Conservation (phyloP, 2,113 vertebrate genomes). For the Hyla sarda region DNA sequence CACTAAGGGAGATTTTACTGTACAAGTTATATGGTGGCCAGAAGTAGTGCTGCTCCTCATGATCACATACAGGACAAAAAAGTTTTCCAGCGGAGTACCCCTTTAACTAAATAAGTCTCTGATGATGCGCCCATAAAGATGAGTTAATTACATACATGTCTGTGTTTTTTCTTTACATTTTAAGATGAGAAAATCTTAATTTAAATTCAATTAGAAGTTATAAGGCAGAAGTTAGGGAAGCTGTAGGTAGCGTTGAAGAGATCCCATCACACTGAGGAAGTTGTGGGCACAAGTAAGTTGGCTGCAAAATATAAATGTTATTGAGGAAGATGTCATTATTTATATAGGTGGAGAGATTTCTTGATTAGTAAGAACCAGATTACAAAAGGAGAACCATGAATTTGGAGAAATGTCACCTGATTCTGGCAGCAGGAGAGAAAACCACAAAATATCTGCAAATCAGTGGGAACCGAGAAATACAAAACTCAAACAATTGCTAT, state of each 20-base stretch:
- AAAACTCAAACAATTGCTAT: neutral
- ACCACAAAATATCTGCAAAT: neutral
- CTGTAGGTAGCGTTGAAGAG: neutral
- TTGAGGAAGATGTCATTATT: neutral
- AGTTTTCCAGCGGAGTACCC: too few relatives aligned
- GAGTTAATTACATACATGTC: too few relatives aligned
- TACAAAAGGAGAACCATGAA: neutral
- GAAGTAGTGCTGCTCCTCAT: too few relatives aligned
- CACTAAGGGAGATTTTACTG: too few relatives aligned
- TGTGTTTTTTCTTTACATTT: too few relatives aligned
- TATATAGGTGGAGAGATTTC: neutral
- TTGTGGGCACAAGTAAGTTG: neutral
- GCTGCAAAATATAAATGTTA: neutral
- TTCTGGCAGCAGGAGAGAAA: neutral
- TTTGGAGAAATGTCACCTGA: neutral
- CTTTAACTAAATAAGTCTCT: too few relatives aligned
- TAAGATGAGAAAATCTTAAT: neutral
- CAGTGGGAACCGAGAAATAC: neutral
- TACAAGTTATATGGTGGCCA: too few relatives aligned
- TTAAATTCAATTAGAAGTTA: neutral
- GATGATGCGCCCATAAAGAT: too few relatives aligned
- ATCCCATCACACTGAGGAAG: neutral
- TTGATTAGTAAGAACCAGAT: slow-evolving; percentile 6
- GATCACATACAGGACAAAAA: too few relatives aligned
- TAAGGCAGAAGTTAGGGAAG: neutral